Conservation (phyloP, 35 echinoderm and acorn worm genomes). For the Patiria miniata region DNA sequence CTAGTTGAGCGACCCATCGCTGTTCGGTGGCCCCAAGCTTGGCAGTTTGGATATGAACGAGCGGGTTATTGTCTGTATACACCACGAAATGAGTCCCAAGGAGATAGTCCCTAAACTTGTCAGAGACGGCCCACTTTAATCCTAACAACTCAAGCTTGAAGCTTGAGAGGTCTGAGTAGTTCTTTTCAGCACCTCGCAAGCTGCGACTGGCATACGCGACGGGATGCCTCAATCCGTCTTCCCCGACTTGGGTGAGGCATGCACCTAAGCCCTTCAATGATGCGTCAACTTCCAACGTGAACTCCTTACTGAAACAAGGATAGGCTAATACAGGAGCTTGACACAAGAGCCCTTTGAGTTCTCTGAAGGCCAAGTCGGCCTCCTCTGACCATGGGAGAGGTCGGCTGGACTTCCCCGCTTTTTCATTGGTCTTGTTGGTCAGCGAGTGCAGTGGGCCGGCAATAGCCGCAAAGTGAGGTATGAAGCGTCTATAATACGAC, state of each 20-base stretch:
- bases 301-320: slow-evolving; percentile 29
- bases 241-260: background rate
- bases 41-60: slow-evolving; percentile 50
- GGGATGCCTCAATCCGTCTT: slow-evolving; percentile 35
- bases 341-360: slow-evolving; percentile 14
- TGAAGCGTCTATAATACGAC: too few species aligned
- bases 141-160: slow-evolving; percentile 53
- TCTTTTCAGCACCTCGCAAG: slow-evolving; percentile 42
- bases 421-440: background rate
- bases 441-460: slow-evolving; percentile 17
- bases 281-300: slow-evolving; percentile 55
- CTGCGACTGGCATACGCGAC: slow-evolving; percentile 39
- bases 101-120: too few species aligned
- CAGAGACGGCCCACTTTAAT: too few species aligned
- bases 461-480: slow-evolving; percentile 12
- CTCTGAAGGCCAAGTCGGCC: slow-evolving; percentile 8
- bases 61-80: slow-evolving; percentile 64
- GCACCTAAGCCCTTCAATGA: slow-evolving; percentile 37
- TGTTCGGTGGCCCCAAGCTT: slow-evolving; percentile 72
- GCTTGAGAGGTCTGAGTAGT: slow-evolving; percentile 29
- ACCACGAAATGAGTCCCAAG: too few species aligned
- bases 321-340: slow-evolving; percentile 40
- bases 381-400: slow-evolving; percentile 39
- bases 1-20: slow-evolving; percentile 60
- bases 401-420: background rate